Conservation (phyloP, 2,797 vertebrate genomes). For the Alauda arvensis region DNA sequence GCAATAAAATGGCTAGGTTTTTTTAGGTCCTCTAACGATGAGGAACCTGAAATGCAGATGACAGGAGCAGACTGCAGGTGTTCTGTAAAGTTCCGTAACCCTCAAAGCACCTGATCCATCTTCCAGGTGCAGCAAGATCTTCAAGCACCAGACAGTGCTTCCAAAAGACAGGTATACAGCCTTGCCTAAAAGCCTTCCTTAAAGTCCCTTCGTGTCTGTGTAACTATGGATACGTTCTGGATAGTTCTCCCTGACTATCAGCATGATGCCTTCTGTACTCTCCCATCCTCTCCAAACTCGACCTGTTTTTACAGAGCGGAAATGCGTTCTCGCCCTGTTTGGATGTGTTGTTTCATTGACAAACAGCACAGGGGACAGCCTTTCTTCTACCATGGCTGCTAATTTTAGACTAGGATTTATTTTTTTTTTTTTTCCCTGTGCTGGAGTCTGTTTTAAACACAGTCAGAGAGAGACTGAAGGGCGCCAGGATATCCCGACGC, state of each 20-base stretch:
- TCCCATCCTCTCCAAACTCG: not conserved
- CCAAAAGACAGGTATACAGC: not conserved
- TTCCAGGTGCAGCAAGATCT: not conserved
- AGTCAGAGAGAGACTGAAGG: slow-evolving; percentile 90
- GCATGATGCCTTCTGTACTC: not conserved
- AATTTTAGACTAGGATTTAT: slow-evolving; percentile 83
- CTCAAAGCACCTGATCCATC: not conserved
- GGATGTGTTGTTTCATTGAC: slow-evolving; percentile 69
- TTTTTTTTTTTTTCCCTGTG: slow-evolving; percentile 61
- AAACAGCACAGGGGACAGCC: slow-evolving; percentile 65
- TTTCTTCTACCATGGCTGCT: slow-evolving; percentile 75
- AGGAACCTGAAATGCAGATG: not conserved
- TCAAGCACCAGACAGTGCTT: not conserved
- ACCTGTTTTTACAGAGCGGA: slow-evolving; percentile 52
- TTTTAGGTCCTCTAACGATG: not conserved
- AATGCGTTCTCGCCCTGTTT: slow-evolving; percentile 64
- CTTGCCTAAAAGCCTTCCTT: not conserved
- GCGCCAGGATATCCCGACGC: slow-evolving; percentile 99
- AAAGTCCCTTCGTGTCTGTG: not conserved
- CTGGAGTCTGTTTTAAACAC: slow-evolving; percentile 78
- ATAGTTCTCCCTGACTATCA: not conserved
- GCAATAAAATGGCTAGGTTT: not conserved
- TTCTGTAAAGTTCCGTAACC: not conserved
- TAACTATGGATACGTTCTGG: not conserved
- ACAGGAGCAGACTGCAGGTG: not conserved